These are phyloP conservation scores for Volucella bombylans DNA, from an alignment of 2,888 invertebrate genomes.

Conservation along the genomic window DNA sequence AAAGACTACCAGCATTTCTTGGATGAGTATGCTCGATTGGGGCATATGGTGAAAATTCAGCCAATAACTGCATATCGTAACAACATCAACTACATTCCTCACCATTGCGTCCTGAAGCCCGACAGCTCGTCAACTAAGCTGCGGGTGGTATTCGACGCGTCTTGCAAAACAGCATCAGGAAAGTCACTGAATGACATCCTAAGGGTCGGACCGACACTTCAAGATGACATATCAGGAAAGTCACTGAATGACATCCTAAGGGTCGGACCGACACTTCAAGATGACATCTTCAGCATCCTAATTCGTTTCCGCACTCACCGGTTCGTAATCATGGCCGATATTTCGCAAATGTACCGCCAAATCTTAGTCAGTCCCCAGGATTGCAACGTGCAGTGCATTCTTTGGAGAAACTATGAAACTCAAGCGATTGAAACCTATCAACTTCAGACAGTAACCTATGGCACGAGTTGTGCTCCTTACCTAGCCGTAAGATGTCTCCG, in stretches of 20 bases:
- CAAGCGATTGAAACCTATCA: conserved; percentile 32
- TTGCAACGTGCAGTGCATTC: conserved; percentile 17
- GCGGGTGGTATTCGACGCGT: conserved; percentile 1
- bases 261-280: conserved; percentile 23
- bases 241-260: conserved; percentile 33
- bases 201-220: no score
- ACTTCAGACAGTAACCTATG: conserved; percentile 56
- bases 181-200: no score
- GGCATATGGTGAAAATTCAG: not conserved
- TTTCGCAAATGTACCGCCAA: conserved; percentile 23
- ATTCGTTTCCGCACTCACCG: no score
- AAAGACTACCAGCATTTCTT: conserved; percentile 1
- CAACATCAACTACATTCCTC: conserved; percentile 8
- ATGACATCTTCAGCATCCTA: no score
- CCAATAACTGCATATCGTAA: not conserved
- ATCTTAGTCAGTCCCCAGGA: conserved; percentile 17
- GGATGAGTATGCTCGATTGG: conserved; percentile 1
- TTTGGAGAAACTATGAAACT: conserved; percentile 35
- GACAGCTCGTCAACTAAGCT: conserved; percentile 30
- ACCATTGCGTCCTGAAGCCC: conserved; percentile 9
- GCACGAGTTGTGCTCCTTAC: not conserved
- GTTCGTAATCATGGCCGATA: conserved; percentile 16
- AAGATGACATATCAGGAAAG: no score
- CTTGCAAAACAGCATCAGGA: not conserved
- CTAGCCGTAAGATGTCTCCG: no score